These are phyloP conservation scores for Psammodynastes pulverulentus DNA, from an alignment of 2,113 vertebrate genomes.

Conservation along the genomic window DNA sequence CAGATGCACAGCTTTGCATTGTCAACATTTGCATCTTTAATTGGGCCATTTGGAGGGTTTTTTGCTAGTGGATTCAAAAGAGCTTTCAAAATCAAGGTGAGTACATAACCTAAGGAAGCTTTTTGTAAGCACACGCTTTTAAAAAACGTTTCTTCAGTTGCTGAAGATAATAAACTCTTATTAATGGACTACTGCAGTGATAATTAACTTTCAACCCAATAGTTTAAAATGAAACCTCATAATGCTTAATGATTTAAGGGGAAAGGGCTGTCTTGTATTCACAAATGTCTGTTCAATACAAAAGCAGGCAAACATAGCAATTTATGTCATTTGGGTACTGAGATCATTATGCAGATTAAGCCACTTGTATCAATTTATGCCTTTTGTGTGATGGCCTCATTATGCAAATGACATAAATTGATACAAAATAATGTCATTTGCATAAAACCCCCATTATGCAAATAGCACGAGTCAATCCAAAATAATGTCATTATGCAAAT, in stretches of 20 bases:
- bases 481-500: background rate
- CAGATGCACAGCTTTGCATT: conserved; percentile 94
- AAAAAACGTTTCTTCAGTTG: background rate
- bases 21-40: conserved; percentile 89
- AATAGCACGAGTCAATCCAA: background rate
- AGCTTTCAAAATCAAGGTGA: conserved; percentile 98
- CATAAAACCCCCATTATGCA: background rate
- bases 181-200: background rate
- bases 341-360: background rate
- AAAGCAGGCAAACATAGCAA: background rate
- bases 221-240: background rate
- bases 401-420: background rate
- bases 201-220: background rate
- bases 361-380: background rate
- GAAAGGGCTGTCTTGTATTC: background rate
- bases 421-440: background rate
- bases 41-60: conserved; percentile 97
- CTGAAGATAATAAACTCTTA: background rate
- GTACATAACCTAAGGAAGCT: background rate
- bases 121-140: background rate
- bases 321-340: background rate
- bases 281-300: background rate
- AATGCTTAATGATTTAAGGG: background rate
- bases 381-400: background rate
- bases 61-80: conserved; percentile 98